phyloP scores from a whole-genome alignment of 1,140 invertebrate genomes.

The Papilio polytes region DNA sequence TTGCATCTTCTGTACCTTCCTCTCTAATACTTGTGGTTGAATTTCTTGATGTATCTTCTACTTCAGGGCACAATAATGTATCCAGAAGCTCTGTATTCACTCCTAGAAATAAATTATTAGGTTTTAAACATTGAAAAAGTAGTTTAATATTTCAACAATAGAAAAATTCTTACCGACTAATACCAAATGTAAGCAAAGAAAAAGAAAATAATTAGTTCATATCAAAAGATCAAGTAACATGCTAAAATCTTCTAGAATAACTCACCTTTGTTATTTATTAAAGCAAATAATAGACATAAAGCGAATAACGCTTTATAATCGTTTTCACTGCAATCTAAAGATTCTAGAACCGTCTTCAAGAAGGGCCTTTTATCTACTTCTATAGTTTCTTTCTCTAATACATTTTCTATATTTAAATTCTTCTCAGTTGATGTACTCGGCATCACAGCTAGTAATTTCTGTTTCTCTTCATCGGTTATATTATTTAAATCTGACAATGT shows the following conservation, averaged over 20 bases:
- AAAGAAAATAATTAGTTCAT: slow-evolving; percentile 52
- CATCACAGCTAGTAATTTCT: slow-evolving; percentile 85
- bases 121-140: slow-evolving; percentile 36
- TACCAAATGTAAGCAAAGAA: slow-evolving; percentile 64
- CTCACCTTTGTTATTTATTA: slow-evolving; percentile 96
- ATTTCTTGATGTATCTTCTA: slow-evolving; percentile 50
- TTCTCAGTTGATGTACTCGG: slow-evolving; percentile 65
- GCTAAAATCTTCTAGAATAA: slow-evolving; percentile 36
- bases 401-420: slow-evolving; percentile 58
- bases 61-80: slow-evolving; percentile 67
- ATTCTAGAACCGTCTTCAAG: slow-evolving; percentile 93
- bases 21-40: slow-evolving; percentile 45
- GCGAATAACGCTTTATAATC: slow-evolving; percentile 97
- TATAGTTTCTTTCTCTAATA: slow-evolving; percentile 74
- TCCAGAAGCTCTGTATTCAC: slow-evolving; percentile 76
- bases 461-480: slow-evolving; percentile 97
- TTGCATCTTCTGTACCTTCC: slow-evolving; percentile 32
- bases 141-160: slow-evolving; percentile 32
- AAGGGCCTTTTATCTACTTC: slow-evolving; percentile 90
- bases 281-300: slow-evolving; percentile 95
- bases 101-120: slow-evolving; percentile 62
- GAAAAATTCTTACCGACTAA: slow-evolving; percentile 71
- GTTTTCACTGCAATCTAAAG: slow-evolving; percentile 94
- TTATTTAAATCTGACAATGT: slow-evolving; percentile 84
- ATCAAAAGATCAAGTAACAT: slow-evolving; percentile 38